These are phyloP conservation scores for Acrossocheilus wenchowensis DNA, from an alignment of 2,797 vertebrate genomes.

Conservation along the genomic window DNA sequence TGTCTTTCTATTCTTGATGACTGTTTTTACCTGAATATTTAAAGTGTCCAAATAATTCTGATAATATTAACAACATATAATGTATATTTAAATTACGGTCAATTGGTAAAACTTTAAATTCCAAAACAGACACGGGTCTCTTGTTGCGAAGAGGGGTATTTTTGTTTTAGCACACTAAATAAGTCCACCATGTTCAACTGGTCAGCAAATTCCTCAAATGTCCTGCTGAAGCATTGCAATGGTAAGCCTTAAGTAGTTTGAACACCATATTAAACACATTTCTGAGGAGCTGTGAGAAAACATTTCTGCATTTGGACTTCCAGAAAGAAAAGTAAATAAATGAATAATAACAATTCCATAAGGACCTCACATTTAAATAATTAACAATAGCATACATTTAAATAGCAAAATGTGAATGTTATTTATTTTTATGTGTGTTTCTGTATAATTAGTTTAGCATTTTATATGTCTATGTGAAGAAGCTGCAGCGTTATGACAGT, in stretches of 20 bases:
- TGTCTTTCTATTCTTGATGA: not conserved
- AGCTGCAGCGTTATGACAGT: not conserved
- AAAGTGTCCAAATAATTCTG: not conserved
- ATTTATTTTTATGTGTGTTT: not conserved
- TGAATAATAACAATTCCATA: not conserved
- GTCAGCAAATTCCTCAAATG: slow-evolving; percentile 67
- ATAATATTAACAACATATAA: not conserved
- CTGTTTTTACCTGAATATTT: not conserved
- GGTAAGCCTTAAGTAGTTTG: not conserved
- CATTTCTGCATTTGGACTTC: not conserved
- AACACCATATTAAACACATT: slow-evolving; percentile 6
- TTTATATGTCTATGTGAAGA: not conserved
- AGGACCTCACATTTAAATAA: not conserved
- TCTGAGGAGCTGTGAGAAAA: not conserved
- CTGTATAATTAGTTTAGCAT: not conserved
- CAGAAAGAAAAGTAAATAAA: not conserved
- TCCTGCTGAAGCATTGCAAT: slow-evolving; percentile 17
- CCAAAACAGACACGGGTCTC: slow-evolving; percentile 32
- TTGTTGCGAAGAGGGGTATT: slow-evolving; percentile 61
- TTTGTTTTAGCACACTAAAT: slow-evolving; percentile 66
- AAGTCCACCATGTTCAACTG: slow-evolving; percentile 51
- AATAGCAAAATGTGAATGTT: not conserved
- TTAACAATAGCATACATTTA: not conserved
- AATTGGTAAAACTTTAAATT: not conserved
- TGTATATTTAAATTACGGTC: not conserved